Base-by-base conservation (phyloP, 2,888 invertebrate species). In the Dorcus hopei region DNA sequence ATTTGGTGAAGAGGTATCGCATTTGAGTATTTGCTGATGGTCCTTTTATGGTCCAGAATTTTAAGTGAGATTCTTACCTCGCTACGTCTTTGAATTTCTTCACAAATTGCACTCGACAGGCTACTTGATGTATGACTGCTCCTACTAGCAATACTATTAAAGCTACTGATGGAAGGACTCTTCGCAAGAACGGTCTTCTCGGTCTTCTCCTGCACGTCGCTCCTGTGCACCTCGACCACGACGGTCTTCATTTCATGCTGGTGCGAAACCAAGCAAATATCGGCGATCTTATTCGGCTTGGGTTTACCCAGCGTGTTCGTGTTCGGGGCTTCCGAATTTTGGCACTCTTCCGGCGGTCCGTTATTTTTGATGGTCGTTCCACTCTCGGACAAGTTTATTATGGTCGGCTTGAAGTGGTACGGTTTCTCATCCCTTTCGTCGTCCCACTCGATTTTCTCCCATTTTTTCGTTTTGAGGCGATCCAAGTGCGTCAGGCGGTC, bases 161-260 rank as follows among this genome's bases (percentile, higher is more conserved):
- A 75, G 68, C 78, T 78, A 59, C 75, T 72, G 52, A 67, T 71
- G 19, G 76, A 79, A 42, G 77, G 70, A 65, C 76, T 80, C 71
- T 76, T 80, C 61, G 62, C 73, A 64, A 72, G 70, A 66, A 52
- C 58, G 43, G 63, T 60, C 40, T 67, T 68, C 42, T 71, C 68
- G 61, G 65, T 67, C 65, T 65, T 70, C 38, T 78, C 77, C 47
- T 77, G 77, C 3, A 72, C 69, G 60, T 80, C 78, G 67, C 79
- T 82, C 67, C 84, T 81, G 73, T 90, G 90, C n/a, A 90, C 89
- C 76, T 91, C 90, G 7, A 90, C 90, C 23, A 88, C 85, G 57
- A 90, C 86, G 16, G 87, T 87, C 76, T 89, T 89, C 60, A 79
- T 81, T 65, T 83, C 82, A 52, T 72, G 77, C 61, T 80, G 80